Percentiles rank a stretch among this genome's conserved stretches.
Conservation (phyloP, 2,888 invertebrate genomes). For the Habroteleia sp. region DNA sequence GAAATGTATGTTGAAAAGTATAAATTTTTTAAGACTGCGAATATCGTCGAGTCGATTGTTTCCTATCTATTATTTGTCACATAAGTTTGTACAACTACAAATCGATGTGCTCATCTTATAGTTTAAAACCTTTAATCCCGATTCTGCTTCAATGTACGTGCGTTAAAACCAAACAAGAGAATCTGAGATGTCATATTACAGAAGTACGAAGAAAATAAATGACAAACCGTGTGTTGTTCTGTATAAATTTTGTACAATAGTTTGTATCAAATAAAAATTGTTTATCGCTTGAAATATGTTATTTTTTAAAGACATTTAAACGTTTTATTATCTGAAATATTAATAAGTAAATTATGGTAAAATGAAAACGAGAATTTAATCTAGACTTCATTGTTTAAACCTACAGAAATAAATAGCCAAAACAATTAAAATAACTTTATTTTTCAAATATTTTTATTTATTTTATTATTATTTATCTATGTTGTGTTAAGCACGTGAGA, state of each 20-base stretch:
- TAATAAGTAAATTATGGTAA: no score
- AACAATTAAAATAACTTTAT: no score
- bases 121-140: conserved; percentile 64
- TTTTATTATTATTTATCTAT: no score
- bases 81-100: conserved; percentile 75
- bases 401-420: no score
- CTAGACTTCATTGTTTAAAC: no score
- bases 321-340: no score
- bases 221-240: conserved; percentile 79
- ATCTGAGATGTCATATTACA: conserved; percentile 68
- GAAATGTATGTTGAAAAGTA: conserved; percentile 23
- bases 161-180: conserved; percentile 72
- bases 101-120: conserved; percentile 74
- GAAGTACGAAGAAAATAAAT: conserved; percentile 77
- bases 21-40: conserved; percentile 45
- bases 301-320: not conserved
- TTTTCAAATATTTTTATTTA: no score
- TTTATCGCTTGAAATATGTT: conserved; percentile 81
- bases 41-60: conserved; percentile 70
- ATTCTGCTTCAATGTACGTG: conserved; percentile 72
- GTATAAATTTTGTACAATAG: conserved; percentile 85
- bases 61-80: conserved; percentile 73
- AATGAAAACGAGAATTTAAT: no score
- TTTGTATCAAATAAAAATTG: conserved; percentile 83
- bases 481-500: no score